Evolutionary conservation across 2,797 vertebrate species (phyloP), one percentile per base, ranked within the genome.

Genomic region (Xyrichtys novacula): DNA sequence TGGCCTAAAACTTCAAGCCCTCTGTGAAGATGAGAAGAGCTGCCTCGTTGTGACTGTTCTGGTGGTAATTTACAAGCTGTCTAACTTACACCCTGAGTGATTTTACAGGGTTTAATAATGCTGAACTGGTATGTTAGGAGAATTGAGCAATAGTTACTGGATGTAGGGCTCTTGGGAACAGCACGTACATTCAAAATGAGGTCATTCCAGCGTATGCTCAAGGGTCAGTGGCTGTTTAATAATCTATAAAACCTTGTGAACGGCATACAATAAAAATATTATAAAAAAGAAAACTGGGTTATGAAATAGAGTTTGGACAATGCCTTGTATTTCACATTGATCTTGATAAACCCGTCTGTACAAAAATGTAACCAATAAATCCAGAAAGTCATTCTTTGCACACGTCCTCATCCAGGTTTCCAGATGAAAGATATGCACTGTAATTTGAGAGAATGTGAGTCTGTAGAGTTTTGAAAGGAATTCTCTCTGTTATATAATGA

Each of bases 341-440:
- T 55, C 25, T 65, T 44, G 26, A 26, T 40, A 1, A 57, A 68
- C 19, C 10, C n/a, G 42, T 38, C 19, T 28, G 10, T 1, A 1
- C 47, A 56, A 53, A 71, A 66, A 53, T 25, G 16, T 55, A 63
- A 64, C 47, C 67, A 63, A 78, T 28, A 60, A 46, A 65, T 26
- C 23, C 42, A 12, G 60, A 56, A 74, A 65, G 65, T 47, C 22
- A 48, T 12, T 67, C 29, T 48, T 48, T 56, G 43, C 52, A 61
- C 50, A 71, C 44, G 31, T 59, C 38, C 40, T 54, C 29, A 52
- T 71, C 23, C 26, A 60, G 29, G 36, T 57, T 43, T 48, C 38
- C 43, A n/a, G 32, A 28, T 4, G 31, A 44, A 68, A 54, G 38
- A 50, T 56, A 28, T 58, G 46, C 50, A 34, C 26, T 32, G 52